Evolutionary conservation across 2,113 vertebrate genomes (phyloP).

Genomic region (Neogale vison): DNA sequence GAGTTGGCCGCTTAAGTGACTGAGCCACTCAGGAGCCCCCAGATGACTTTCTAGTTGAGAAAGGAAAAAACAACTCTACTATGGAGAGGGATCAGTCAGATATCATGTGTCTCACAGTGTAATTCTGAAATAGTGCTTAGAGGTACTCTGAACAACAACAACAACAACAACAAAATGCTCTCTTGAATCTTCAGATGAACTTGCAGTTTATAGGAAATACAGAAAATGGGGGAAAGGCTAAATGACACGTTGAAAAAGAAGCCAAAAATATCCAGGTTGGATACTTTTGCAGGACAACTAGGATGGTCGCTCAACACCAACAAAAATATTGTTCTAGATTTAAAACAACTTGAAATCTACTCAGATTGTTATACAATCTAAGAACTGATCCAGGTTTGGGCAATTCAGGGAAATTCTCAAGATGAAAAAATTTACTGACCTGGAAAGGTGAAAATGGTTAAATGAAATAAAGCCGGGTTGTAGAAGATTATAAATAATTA

Average conservation of each 20-base stretch:
- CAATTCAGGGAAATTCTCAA: constrained; percentile 12
- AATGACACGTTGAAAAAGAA: constrained; percentile 28
- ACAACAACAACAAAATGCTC: background rate
- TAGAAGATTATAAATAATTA: background rate
- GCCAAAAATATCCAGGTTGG: background rate
- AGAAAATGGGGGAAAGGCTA: background rate
- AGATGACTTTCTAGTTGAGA: background rate
- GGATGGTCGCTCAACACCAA: background rate
- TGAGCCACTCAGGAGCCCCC: background rate
- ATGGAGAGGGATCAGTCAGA: background rate
- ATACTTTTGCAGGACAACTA: constrained; percentile 3
- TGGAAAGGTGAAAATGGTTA: background rate
- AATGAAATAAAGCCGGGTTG: constrained; percentile 28
- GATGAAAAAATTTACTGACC: background rate
- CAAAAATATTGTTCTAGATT: background rate
- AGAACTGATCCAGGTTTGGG: background rate
- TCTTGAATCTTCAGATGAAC: background rate
- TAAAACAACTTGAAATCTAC: background rate
- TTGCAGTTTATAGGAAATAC: constrained; percentile 19
- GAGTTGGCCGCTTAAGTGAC: background rate
- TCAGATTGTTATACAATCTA: background rate
- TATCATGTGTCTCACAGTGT: background rate
- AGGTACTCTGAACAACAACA: background rate
- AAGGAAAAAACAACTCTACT: background rate
- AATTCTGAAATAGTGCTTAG: background rate